These are phyloP conservation scores for Bettongia penicillata DNA, from an alignment of 2,113 vertebrate species.

Conservation along the genomic window DNA sequence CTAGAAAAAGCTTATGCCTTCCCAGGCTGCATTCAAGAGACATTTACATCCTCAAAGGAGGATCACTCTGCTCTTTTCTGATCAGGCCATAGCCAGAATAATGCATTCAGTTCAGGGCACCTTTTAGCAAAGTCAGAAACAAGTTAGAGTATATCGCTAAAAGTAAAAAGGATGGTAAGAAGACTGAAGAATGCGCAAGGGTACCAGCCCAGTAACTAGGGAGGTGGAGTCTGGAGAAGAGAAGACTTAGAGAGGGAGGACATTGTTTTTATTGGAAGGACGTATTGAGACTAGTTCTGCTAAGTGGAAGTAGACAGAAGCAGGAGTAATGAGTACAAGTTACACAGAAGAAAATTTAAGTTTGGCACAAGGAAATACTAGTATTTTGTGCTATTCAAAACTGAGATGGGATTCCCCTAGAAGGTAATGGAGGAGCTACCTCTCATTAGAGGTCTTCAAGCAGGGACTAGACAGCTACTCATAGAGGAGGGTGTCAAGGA, in stretches of 20 bases:
- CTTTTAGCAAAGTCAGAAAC: neutral
- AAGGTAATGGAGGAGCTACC: neutral
- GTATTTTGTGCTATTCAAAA: neutral
- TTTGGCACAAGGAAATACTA: neutral
- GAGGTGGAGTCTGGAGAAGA: neutral
- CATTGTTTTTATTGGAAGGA: neutral
- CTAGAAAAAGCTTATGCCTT: too few species aligned
- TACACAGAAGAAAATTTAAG: neutral
- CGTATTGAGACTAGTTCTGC: neutral
- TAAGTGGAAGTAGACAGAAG: neutral
- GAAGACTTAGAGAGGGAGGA: neutral
- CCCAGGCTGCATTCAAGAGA: too few species aligned
- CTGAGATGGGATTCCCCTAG: neutral
- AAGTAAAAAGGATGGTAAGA: neutral
- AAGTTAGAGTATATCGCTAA: neutral
- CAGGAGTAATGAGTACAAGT: neutral
- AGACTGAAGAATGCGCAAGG: neutral
- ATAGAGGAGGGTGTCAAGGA: neutral
- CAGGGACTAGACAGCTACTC: neutral
- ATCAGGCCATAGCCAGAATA: too few species aligned
- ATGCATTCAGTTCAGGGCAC: neutral
- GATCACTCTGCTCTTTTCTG: too few species aligned
- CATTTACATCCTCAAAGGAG: too few species aligned
- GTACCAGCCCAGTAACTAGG: neutral
- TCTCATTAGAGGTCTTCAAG: neutral